Evolutionary conservation across 2,797 vertebrate genomes (phyloP).

Genomic region (Adrianichthys oophorus): DNA sequence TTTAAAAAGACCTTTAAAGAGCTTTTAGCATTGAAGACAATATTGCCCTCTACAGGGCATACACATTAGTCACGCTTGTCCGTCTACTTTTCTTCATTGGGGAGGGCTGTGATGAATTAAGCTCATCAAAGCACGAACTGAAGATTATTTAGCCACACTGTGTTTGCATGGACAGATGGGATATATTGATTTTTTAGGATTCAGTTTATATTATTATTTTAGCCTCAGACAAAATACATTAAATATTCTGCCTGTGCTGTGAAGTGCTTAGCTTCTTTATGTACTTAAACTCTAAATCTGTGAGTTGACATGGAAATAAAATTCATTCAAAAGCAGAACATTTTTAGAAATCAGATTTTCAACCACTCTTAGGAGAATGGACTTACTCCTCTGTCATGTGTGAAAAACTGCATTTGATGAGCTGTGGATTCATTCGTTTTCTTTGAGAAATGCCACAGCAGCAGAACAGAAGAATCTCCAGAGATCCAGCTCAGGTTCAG

Average conservation of each 20-base stretch:
- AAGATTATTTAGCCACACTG: constrained; percentile 25
- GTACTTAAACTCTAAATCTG: constrained; percentile 20
- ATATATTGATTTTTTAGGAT: constrained; percentile 1
- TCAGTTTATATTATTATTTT: neutral
- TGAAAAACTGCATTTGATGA: constrained; percentile 42
- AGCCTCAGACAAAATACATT: too few relatives aligned
- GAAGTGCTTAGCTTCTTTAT: too few relatives aligned
- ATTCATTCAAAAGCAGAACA: neutral
- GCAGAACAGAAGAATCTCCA: constrained; percentile 50
- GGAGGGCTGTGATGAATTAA: constrained; percentile 23
- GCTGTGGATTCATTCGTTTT: constrained; percentile 49
- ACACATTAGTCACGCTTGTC: constrained; percentile 63
- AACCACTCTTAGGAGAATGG: constrained; percentile 26
- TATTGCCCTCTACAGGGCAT: constrained; percentile 80
- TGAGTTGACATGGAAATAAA: constrained; percentile 22
- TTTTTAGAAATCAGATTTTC: neutral
- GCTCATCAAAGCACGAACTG: constrained; percentile 18
- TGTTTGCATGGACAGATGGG: constrained; percentile 5
- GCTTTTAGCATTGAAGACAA: constrained; percentile 61
- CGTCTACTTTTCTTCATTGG: constrained; percentile 11
- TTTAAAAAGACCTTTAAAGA: constrained; percentile 39
- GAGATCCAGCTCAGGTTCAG: constrained; percentile 50
- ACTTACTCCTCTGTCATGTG: constrained; percentile 27
- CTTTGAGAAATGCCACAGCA: constrained; percentile 44
- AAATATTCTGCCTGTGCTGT: too few relatives aligned